Conservation (phyloP, 2,888 invertebrate genomes). For the Xestia xanthographa region DNA sequence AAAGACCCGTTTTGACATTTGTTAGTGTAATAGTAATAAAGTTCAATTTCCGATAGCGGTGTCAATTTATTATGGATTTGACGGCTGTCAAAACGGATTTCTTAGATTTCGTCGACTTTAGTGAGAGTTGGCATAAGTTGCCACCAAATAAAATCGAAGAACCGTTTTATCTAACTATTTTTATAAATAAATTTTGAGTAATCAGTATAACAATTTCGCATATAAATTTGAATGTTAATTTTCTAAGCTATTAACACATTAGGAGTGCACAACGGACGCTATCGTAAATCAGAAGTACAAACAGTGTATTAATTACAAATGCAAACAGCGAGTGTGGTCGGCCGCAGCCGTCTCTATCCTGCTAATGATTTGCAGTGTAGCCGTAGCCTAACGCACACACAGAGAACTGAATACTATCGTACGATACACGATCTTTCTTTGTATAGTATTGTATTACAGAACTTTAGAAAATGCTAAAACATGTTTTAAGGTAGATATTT, state of each 20-base stretch:
- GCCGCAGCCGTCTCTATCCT: conserved; percentile 89
- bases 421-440: conserved; percentile 33
- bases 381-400: conserved; percentile 67
- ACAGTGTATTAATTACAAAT: conserved; percentile 91
- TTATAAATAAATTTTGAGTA: background rate
- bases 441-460: background rate
- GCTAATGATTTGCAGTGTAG: conserved; percentile 89
- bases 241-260: conserved; percentile 89
- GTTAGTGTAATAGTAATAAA: too few species aligned
- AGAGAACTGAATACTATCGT: conserved; percentile 40
- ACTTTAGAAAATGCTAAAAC: background rate
- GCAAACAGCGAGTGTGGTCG: conserved; percentile 89
- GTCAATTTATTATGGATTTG: too few species aligned
- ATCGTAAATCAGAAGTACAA: conserved; percentile 90
- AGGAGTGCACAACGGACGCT: conserved; percentile 84
- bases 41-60: too few species aligned
- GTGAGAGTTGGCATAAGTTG: background rate
- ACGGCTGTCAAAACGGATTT: too few species aligned
- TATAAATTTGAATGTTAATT: conserved; percentile 77
- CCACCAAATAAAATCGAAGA: background rate
- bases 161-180: background rate
- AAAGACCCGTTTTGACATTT: too few species aligned
- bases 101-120: too few species aligned
- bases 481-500: background rate
- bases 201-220: conserved; percentile 30